Evolutionary conservation across 2,797 vertebrate genomes (phyloP).

Genomic region (Intellagama lesueurii): DNA sequence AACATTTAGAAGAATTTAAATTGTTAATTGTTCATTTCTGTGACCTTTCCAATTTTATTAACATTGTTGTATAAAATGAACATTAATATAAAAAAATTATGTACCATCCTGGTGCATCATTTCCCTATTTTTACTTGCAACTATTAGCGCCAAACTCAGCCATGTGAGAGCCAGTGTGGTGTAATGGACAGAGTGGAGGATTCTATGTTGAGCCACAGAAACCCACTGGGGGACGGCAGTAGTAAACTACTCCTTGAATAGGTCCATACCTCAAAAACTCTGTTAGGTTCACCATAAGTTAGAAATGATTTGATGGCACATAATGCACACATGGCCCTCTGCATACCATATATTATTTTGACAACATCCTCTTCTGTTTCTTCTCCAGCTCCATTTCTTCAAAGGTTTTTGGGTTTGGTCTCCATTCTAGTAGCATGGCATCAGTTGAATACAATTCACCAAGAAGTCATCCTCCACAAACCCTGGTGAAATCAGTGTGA

Average conservation of each 20-base stretch:
- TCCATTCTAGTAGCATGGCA: not conserved
- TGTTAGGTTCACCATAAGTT: too few relatives aligned
- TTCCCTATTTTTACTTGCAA: not conserved
- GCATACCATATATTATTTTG: conserved; percentile 11
- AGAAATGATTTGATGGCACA: too few relatives aligned
- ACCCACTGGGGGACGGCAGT: too few relatives aligned
- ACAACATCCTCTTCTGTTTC: conserved; percentile 12
- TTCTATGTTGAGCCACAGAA: too few relatives aligned
- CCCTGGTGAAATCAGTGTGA: not conserved
- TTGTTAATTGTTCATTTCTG: conserved; percentile 31
- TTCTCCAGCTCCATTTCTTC: conserved; percentile 3
- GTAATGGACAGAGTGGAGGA: too few relatives aligned
- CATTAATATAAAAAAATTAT: conserved; percentile 16
- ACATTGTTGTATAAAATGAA: conserved; percentile 4
- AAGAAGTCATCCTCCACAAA: not conserved
- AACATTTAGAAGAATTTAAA: not conserved
- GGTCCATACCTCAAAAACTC: too few relatives aligned
- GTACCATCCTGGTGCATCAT: not conserved
- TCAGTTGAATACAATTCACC: not conserved
- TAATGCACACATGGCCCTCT: not conserved
- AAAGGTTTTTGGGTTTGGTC: not conserved
- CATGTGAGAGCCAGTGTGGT: too few relatives aligned
- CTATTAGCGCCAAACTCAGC: too few relatives aligned
- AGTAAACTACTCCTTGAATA: too few relatives aligned
- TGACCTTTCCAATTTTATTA: conserved; percentile 23